Conservation (phyloP, 2,888 invertebrate genomes). For the Acronicta leporina region DNA sequence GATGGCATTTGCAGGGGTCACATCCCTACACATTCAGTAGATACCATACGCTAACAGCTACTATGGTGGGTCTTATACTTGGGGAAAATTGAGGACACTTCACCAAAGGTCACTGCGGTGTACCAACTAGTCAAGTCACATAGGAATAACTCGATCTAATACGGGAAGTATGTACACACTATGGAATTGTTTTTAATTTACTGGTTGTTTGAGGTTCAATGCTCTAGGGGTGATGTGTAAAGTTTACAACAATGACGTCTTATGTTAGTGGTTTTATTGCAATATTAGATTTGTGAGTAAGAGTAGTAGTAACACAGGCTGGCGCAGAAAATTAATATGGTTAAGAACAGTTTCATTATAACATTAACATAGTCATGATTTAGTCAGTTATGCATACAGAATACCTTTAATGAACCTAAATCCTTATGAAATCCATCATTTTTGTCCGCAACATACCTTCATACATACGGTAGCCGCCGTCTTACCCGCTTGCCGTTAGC, state of each 20-base stretch:
- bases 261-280: slow-evolving; percentile 46
- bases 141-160: slow-evolving; percentile 50
- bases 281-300: slow-evolving; percentile 56
- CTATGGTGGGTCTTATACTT: slow-evolving; percentile 10
- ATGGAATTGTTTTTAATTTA: slow-evolving; percentile 45
- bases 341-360: slow-evolving; percentile 35
- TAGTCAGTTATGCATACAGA: neutral
- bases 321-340: slow-evolving; percentile 47
- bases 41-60: slow-evolving; percentile 43
- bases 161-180: slow-evolving; percentile 45
- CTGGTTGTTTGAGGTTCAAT: slow-evolving; percentile 48
- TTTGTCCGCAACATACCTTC: neutral
- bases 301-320: slow-evolving; percentile 41
- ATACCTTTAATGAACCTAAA: neutral
- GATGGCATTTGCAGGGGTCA: slow-evolving; percentile 62
- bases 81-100: slow-evolving; percentile 24
- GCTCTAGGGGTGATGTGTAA: slow-evolving; percentile 48
- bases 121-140: slow-evolving; percentile 41
- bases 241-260: slow-evolving; percentile 37
- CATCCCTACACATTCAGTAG: slow-evolving; percentile 38
- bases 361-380: slow-evolving; percentile 1
- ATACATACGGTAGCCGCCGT: neutral
- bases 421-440: neutral
- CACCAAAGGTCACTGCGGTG: slow-evolving; percentile 31
- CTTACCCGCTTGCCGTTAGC: neutral